phyloP scores from a whole-genome alignment of 2,888 invertebrate species.

The Acanthopleura granulata region DNA sequence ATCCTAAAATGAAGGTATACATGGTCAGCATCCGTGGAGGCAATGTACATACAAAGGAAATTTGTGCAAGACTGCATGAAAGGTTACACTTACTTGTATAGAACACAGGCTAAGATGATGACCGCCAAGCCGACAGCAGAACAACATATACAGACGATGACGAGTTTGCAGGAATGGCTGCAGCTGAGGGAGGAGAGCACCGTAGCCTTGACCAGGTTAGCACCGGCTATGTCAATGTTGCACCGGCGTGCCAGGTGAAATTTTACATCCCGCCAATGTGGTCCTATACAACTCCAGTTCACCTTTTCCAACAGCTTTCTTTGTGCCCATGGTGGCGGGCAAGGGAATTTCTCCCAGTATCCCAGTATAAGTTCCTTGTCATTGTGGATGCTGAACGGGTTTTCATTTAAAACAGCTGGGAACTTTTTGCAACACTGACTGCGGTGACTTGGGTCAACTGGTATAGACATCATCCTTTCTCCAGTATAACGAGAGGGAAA shows the following conservation, averaged over 20 bases:
- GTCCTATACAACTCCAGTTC: constrained; percentile 18
- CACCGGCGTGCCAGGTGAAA: constrained; percentile 2
- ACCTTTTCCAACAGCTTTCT: constrained; percentile 12
- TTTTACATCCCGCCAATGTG: constrained; percentile 9
- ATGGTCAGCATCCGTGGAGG: too few species aligned
- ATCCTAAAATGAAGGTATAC: too few species aligned
- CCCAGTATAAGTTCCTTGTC: background rate
- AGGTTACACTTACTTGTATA: constrained; percentile 1
- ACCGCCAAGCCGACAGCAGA: background rate
- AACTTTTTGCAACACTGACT: constrained; percentile 10
- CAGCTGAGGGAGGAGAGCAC: background rate
- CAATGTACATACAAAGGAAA: too few species aligned
- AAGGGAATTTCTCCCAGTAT: constrained; percentile 20
- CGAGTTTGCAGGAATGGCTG: constrained; percentile 13
- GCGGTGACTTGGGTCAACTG: background rate
- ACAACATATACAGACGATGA: constrained; percentile 17
- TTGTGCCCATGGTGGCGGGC: constrained; percentile 14
- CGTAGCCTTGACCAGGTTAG: background rate
- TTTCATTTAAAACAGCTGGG: background rate
- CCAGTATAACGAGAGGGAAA: constrained; percentile 9
- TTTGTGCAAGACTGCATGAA: too few species aligned
- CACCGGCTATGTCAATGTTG: constrained; percentile 17
- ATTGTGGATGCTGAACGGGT: background rate
- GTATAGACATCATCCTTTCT: background rate
- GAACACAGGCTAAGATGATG: background rate